Base-by-base conservation (phyloP, 2,113 vertebrate genomes). In the Tachysurus vachellii region DNA sequence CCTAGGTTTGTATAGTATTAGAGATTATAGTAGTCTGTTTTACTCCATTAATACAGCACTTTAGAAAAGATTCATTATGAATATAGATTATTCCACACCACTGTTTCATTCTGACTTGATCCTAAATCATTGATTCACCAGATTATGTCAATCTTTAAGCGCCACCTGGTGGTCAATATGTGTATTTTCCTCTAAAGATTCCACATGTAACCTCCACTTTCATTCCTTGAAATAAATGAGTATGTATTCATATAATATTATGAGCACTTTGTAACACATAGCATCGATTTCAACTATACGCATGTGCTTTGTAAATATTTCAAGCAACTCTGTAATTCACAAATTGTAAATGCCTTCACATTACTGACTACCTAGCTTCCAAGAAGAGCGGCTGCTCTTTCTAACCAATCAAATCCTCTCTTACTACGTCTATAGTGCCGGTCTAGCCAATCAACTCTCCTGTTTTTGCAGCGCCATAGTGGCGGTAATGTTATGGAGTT, bases 401-500 rank as follows among this genome's bases (percentile, higher is more conserved):
- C 12, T 54, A 88, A 47, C 96, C 96, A 96, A 96, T 96, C 93
- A 89, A 75, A 68, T 73, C 36, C 31, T 75, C 75, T 81, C 26
- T 84, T 86, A 80, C 84, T 80, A 0, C n/a, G 47, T 26, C 61
- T 14, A 4, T n/a, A n/a, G 19, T 17, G 7, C 1, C 47, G 13
- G 42, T 21, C 7, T 50, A 84, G 31, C 89, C 89, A 86, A 84
- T 90, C 89, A 50, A 1, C 57, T 16, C 23, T 12, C 1, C 0
- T 44, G 89, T 94, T 93, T 92, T 92, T 94, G 89, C 89, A 12
- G 89, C 84, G 88, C 90, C 89, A 36, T 80, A 87, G 89, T 89
- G 89, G 81, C 91, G 92, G 92, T 94, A 94, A 94, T 95, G 94
- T 94, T 93, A 93, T 95, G 93, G 93, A 94, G 93, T 93, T 93